Percentiles rank a stretch among this genome's conserved stretches.
Conservation (phyloP, 2,888 invertebrate genomes). For the Norana najaformis region DNA sequence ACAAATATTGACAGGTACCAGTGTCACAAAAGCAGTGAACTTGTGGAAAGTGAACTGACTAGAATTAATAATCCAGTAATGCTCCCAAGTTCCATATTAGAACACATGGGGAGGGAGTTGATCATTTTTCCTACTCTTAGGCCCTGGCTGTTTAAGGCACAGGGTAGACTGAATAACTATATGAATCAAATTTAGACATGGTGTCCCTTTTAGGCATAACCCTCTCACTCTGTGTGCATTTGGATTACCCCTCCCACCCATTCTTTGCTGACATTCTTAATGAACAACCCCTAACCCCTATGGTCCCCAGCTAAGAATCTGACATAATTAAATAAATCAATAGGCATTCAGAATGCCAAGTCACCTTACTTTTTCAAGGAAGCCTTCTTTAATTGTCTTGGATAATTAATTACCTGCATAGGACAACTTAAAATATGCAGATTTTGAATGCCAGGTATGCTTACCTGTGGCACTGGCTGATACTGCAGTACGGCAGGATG, state of each 20-base stretch:
- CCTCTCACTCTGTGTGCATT: background rate
- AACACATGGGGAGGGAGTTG: too few species aligned
- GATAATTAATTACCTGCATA: background rate
- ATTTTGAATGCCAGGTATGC: background rate
- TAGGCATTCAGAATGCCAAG: background rate
- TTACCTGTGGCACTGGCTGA: slow-evolving; percentile 15
- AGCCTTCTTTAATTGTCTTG: background rate
- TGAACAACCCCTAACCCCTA: background rate
- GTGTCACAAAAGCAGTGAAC: too few species aligned
- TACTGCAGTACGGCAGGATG: slow-evolving; percentile 14
- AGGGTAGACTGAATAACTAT: background rate
- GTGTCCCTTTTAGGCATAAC: background rate
- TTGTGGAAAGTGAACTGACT: too few species aligned
- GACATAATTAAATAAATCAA: background rate
- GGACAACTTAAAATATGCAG: background rate
- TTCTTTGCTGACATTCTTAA: too few species aligned
- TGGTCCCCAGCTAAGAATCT: background rate
- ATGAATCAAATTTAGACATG: background rate
- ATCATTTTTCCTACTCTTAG: too few species aligned
- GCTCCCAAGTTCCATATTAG: too few species aligned
- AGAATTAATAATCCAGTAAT: too few species aligned
- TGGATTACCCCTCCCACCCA: background rate
- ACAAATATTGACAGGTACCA: too few species aligned
- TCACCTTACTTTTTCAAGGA: background rate
- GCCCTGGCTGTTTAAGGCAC: background rate